These are phyloP conservation scores for Cosmorhoe ocellata DNA, from an alignment of 2,888 invertebrate genomes.

Conservation along the genomic window DNA sequence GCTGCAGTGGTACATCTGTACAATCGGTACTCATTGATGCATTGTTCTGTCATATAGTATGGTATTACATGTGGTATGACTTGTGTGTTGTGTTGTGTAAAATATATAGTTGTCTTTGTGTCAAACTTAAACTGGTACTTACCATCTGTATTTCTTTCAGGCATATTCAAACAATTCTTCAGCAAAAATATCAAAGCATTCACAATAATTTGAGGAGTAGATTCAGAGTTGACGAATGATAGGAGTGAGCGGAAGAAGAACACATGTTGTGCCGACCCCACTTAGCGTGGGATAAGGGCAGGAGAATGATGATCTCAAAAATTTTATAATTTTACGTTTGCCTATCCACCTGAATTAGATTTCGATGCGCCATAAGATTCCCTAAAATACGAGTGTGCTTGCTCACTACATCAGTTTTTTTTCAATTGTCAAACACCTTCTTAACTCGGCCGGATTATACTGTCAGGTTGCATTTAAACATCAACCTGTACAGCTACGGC, in stretches of 20 bases:
- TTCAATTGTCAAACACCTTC: conserved; percentile 21
- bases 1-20: conserved; percentile 76
- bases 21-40: conserved; percentile 39
- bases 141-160: neutral
- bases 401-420: too few relatives aligned
- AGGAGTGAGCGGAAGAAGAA: too few relatives aligned
- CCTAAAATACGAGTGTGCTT: too few relatives aligned
- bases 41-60: conserved; percentile 10
- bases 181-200: too few relatives aligned
- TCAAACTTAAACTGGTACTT: neutral
- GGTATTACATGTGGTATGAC: conserved; percentile 54
- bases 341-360: too few relatives aligned
- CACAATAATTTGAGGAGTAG: too few relatives aligned
- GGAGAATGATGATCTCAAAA: too few relatives aligned
- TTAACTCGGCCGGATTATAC: conserved; percentile 48
- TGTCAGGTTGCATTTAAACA: conserved; percentile 32
- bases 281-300: too few relatives aligned
- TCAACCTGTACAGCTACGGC: conserved; percentile 51
- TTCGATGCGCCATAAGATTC: too few relatives aligned
- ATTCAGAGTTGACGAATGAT: too few relatives aligned
- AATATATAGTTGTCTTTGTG: neutral
- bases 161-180: neutral
- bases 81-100: conserved; percentile 22
- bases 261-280: too few relatives aligned
- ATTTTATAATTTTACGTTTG: too few relatives aligned